Evolutionary conservation across 2,888 invertebrate species (phyloP).

Genomic region (Diloba caeruleocephala): DNA sequence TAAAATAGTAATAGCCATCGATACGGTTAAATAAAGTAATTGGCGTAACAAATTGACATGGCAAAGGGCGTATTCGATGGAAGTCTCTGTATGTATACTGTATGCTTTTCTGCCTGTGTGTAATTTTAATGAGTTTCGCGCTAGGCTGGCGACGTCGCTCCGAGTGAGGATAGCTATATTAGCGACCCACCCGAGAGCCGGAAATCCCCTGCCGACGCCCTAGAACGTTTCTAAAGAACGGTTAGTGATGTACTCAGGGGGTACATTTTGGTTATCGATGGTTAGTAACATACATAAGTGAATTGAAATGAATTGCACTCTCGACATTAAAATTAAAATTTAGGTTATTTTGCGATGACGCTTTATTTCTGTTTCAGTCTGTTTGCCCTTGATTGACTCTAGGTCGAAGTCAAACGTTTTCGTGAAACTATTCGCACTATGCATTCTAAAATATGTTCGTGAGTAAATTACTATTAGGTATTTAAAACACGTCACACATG

Average conservation of each 20-base stretch:
- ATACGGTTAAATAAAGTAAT: slow-evolving; percentile 39
- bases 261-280: slow-evolving; percentile 31
- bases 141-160: slow-evolving; percentile 74
- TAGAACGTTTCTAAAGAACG: slow-evolving; percentile 68
- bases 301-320: too few relatives aligned
- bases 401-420: too few relatives aligned
- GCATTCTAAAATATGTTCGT: too few relatives aligned
- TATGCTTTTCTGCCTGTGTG: slow-evolving; percentile 74
- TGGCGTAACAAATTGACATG: slow-evolving; percentile 56
- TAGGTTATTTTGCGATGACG: too few relatives aligned
- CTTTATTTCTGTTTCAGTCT: too few relatives aligned
- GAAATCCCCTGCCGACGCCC: slow-evolving; percentile 71
- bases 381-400: too few relatives aligned
- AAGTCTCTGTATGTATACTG: slow-evolving; percentile 40
- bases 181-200: slow-evolving; percentile 74
- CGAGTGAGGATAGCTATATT: slow-evolving; percentile 79
- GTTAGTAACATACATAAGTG: not conserved
- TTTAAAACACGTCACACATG: too few relatives aligned
- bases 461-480: too few relatives aligned
- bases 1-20: slow-evolving; percentile 5
- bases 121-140: slow-evolving; percentile 88
- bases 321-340: too few relatives aligned
- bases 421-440: too few relatives aligned
- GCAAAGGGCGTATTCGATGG: slow-evolving; percentile 38
- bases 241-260: slow-evolving; percentile 58